These are phyloP conservation scores for Gortyna flavago DNA, from an alignment of 2,888 invertebrate genomes.

Conservation along the genomic window DNA sequence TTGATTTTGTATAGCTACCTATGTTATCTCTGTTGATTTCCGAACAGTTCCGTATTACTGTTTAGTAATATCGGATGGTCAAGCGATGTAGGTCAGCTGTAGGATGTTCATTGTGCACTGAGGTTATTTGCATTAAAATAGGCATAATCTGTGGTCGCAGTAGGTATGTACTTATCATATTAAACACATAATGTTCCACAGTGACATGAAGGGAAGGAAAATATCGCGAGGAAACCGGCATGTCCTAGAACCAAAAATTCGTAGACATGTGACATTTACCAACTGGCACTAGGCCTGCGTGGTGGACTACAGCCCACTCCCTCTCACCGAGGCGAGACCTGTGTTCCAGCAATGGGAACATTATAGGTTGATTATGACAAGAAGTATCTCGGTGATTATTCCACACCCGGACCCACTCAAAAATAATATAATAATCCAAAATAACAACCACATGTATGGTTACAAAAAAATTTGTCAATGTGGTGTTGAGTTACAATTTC, in stretches of 20 bases:
- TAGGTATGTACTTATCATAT: background rate
- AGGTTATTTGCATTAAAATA: conserved; percentile 24
- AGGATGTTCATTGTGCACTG: conserved; percentile 25
- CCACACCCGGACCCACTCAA: background rate
- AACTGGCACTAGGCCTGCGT: background rate
- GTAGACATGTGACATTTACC: background rate
- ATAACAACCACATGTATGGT: conserved; percentile 33
- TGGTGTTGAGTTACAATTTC: conserved; percentile 43
- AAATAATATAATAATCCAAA: conserved; percentile 4
- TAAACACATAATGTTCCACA: background rate
- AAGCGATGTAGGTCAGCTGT: conserved; percentile 45
- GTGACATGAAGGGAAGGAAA: background rate
- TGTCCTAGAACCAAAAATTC: background rate
- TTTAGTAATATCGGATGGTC: conserved; percentile 31
- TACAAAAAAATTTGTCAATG: conserved; percentile 48
- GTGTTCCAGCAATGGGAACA: background rate
- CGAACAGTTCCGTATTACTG: conserved; percentile 46
- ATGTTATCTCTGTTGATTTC: conserved; percentile 56
- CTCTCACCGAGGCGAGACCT: background rate
- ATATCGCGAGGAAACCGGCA: background rate
- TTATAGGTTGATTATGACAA: no score
- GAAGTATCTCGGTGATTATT: background rate
- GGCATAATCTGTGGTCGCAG: background rate
- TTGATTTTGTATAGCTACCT: conserved; percentile 52
- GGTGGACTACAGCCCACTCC: background rate